Evolutionary conservation across 2,797 vertebrate species (phyloP).

Genomic region (Acrocephalus scirpaceus): DNA sequence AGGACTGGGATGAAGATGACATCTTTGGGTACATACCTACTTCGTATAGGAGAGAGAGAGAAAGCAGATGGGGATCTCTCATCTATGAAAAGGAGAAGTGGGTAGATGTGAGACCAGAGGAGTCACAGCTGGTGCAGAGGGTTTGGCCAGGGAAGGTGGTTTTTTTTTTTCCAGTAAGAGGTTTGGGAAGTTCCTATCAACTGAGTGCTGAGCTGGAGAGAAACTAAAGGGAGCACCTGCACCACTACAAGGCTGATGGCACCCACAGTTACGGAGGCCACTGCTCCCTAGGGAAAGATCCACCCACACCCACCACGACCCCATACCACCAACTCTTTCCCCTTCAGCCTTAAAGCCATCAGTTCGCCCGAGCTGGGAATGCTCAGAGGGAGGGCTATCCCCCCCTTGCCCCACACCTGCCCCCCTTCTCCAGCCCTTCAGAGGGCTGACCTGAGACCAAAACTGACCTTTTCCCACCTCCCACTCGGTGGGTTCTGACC

Average conservation of each 20-base stretch:
- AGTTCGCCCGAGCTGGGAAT: background rate
- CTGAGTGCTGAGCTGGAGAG: background rate
- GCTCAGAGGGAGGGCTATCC: background rate
- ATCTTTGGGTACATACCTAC: background rate
- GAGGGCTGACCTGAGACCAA: background rate
- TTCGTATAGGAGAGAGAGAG: background rate
- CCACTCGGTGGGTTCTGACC: background rate
- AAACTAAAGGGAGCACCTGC: background rate
- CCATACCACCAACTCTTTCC: background rate
- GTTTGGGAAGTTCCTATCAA: background rate
- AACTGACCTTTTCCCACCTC: background rate
- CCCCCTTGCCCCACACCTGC: background rate
- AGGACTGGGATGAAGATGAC: background rate
- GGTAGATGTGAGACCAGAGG: background rate
- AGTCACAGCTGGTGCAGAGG: background rate
- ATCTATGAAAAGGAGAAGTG: background rate
- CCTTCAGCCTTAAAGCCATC: background rate
- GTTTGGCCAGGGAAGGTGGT: background rate
- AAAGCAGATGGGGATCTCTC: background rate
- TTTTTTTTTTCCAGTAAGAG: background rate
- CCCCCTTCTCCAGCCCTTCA: background rate
- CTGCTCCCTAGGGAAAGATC: background rate
- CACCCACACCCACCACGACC: background rate
- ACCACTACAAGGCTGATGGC: background rate
- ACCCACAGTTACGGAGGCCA: background rate